phyloP scores from a whole-genome alignment of 2,113 vertebrate species.

The Lepus europaeus region DNA sequence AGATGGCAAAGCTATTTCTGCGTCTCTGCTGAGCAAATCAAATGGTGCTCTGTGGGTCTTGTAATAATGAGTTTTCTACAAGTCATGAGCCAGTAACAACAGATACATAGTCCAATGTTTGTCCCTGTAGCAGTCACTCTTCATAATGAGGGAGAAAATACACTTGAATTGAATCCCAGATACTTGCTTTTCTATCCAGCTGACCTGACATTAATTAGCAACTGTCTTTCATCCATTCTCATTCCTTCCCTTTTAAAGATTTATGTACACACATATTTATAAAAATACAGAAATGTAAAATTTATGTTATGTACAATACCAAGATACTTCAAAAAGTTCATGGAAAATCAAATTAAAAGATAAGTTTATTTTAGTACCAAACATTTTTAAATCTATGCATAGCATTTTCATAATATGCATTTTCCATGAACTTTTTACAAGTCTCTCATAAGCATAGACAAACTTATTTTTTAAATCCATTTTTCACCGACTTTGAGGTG shows the following conservation, averaged over 20 bases:
- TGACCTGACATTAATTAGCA: neutral
- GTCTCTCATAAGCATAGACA: no score
- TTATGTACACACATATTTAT: neutral
- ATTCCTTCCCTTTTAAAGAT: neutral
- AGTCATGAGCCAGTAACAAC: constrained; percentile 3
- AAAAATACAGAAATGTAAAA: no score
- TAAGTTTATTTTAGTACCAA: no score
- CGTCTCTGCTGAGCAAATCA: constrained; percentile 6
- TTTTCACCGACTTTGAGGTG: no score
- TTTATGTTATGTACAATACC: no score
- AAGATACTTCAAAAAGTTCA: no score
- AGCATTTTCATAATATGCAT: no score
- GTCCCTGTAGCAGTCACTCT: neutral
- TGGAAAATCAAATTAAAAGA: no score
- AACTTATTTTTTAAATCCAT: no score
- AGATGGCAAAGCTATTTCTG: neutral
- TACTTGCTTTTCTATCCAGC: neutral
- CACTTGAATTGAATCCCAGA: constrained; percentile 15
- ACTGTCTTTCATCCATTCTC: neutral
- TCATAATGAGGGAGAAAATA: constrained; percentile 27
- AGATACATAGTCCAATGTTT: constrained; percentile 34
- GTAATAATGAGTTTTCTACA: constrained; percentile 30
- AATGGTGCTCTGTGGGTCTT: neutral
- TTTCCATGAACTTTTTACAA: no score
- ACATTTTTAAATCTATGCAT: no score